Evolutionary conservation across 2,888 invertebrate genomes (phyloP), one percentile per base, ranked within the genome.

Genomic region (Sphaeridia pumilis): DNA sequence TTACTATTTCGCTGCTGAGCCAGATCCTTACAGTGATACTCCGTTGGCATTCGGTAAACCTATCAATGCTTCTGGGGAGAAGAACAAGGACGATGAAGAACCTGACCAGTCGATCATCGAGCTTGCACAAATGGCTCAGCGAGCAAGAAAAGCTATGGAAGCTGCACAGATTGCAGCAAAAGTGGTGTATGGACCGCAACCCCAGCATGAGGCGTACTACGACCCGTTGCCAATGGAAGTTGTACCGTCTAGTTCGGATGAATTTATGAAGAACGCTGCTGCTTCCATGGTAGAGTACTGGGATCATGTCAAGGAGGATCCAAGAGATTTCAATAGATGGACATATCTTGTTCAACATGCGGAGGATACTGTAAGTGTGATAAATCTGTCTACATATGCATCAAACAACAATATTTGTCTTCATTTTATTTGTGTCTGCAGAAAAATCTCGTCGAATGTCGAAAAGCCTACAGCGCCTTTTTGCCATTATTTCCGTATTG

Each of bases 401-500:
- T 36, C 14, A 31, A 21, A 26, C 14, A 41, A 25, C 28, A 4
- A 27, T 21, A 28, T 50, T 51, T 17, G n/a, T 27, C 20, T 17
- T 21, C 25, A 14, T 49, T 42, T 26, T 28, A 20, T 48, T 35
- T 38, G 45, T 45, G 44, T 51, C 48, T 56, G 2, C 52, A 67
- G 66, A 55, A 62, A 43, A 65, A 66, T 50, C 50, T 67, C 12
- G 59, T 62, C 20, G 59, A 61, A 21, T 65, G 61, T 20, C 62
- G 68, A 2, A 61, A 60, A 31, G 67, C 65, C 1, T 67, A 66
- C 49, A 65, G 67, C 46, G 66, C 66, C 1, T 68, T 68, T 58
- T 57, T 68, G 36, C 68, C 68, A 3, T 47, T 67, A 24, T 68
- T 66, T 46, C 67, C 67, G 1, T 68, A 67, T 48, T 68, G 68